These are phyloP conservation scores for Hoplostethus atlanticus DNA, from an alignment of 2,797 vertebrate species.

Conservation along the genomic window DNA sequence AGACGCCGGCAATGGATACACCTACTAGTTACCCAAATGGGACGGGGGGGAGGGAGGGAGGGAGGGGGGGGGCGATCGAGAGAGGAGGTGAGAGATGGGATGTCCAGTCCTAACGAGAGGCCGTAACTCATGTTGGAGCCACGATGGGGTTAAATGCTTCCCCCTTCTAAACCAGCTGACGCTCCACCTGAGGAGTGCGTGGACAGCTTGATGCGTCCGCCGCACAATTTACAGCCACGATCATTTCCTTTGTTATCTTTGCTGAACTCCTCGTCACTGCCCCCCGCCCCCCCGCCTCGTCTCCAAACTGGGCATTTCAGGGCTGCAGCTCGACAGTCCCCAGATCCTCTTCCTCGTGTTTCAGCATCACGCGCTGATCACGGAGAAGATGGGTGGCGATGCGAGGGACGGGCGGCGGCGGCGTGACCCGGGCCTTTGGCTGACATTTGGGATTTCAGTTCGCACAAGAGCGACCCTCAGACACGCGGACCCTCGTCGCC, in stretches of 20 bases:
- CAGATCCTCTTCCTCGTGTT: constrained; percentile 46
- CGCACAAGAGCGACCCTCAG: constrained; percentile 31
- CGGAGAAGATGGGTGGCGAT: background rate
- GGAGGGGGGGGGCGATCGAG: constrained; percentile 11
- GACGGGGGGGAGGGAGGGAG: constrained; percentile 2
- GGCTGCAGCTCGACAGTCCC: constrained; percentile 27
- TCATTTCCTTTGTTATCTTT: constrained; percentile 71
- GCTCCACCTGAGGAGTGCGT: constrained; percentile 62
- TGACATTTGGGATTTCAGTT: constrained; percentile 72
- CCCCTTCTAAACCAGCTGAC: constrained; percentile 70
- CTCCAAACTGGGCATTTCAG: constrained; percentile 28
- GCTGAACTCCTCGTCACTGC: constrained; percentile 42
- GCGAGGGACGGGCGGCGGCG: background rate
- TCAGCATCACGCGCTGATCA: constrained; percentile 48
- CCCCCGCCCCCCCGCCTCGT: constrained; percentile 10
- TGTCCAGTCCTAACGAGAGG: constrained; percentile 63
- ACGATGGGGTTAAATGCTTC: constrained; percentile 75
- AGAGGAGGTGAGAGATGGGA: constrained; percentile 58
- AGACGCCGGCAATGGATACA: constrained; percentile 55
- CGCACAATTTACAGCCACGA: constrained; percentile 65
- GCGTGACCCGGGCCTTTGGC: constrained; percentile 49
- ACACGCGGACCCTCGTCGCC: constrained; percentile 40
- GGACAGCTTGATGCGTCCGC: constrained; percentile 78
- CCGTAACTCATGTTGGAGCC: constrained; percentile 73
- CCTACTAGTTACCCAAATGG: constrained; percentile 35